Evolutionary conservation across 2,113 vertebrate genomes (phyloP).

Genomic region (Ancistrus triradiatus): DNA sequence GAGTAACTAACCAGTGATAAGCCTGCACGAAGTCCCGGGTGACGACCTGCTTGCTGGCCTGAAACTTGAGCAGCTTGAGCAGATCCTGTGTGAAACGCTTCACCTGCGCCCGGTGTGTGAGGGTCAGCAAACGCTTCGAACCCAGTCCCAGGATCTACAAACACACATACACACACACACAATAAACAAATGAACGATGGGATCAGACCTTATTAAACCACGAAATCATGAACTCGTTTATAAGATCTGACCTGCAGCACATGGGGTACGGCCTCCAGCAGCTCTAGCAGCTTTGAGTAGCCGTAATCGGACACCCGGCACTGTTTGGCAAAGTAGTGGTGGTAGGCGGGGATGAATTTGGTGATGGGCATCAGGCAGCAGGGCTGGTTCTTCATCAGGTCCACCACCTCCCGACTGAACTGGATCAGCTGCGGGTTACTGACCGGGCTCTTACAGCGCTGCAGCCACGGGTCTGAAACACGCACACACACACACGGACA

Average conservation of each 20-base stretch:
- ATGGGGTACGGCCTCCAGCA: slow-evolving; percentile 93
- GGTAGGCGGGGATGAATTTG: slow-evolving; percentile 94
- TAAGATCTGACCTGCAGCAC: slow-evolving; percentile 79
- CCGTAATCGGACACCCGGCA: slow-evolving; percentile 96
- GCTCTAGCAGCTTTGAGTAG: slow-evolving; percentile 88
- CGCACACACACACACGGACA: neutral
- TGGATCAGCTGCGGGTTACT: slow-evolving; percentile 96
- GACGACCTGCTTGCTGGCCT: slow-evolving; percentile 93
- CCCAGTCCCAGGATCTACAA: slow-evolving; percentile 93
- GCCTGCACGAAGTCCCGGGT: slow-evolving; percentile 92
- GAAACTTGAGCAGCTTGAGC: slow-evolving; percentile 94
- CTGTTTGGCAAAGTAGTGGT: slow-evolving; percentile 96
- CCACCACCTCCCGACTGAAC: slow-evolving; percentile 93
- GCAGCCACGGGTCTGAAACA: slow-evolving; percentile 84
- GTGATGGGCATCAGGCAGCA: slow-evolving; percentile 83
- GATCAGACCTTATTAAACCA: neutral
- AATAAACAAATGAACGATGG: neutral
- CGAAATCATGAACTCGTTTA: neutral
- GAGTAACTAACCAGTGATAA: slow-evolving; percentile 87
- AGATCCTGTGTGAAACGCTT: slow-evolving; percentile 96
- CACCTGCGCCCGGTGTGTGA: slow-evolving; percentile 93
- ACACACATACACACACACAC: neutral
- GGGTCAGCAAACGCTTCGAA: slow-evolving; percentile 85
- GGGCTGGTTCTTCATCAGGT: slow-evolving; percentile 86
- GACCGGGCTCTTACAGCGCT: slow-evolving; percentile 91